These are phyloP conservation scores for Sylvia borin DNA, from an alignment of 2,797 vertebrate species.

Conservation along the genomic window DNA sequence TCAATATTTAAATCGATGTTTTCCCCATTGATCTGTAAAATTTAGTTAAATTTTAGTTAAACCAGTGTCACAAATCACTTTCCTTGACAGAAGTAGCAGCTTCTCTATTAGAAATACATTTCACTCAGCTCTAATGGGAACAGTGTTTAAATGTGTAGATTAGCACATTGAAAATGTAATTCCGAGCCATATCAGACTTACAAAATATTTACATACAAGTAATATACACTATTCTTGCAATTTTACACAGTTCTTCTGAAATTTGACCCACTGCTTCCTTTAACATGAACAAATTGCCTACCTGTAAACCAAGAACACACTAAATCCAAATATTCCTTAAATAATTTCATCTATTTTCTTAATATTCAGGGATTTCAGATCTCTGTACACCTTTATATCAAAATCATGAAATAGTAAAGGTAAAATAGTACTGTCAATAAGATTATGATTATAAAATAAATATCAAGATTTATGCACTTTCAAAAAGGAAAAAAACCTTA, in stretches of 20 bases:
- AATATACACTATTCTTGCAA: background rate
- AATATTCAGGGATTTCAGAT: background rate
- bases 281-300: background rate
- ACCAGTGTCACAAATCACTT: background rate
- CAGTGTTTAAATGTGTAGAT: background rate
- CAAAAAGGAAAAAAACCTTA: background rate
- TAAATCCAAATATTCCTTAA: background rate
- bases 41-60: background rate
- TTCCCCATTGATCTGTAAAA: rapidly evolving
- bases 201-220: background rate
- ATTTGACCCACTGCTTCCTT: background rate
- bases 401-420: background rate
- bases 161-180: background rate
- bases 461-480: background rate
- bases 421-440: background rate
- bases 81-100: background rate
- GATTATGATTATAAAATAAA: background rate
- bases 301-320: background rate
- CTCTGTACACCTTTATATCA: background rate
- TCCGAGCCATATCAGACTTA: background rate
- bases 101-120: background rate
- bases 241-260: background rate
- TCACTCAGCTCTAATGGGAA: background rate
- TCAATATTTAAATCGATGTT: background rate
- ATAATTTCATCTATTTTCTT: background rate